phyloP scores from a whole-genome alignment of 2,113 vertebrate species.

The Menura novaehollandiae region DNA sequence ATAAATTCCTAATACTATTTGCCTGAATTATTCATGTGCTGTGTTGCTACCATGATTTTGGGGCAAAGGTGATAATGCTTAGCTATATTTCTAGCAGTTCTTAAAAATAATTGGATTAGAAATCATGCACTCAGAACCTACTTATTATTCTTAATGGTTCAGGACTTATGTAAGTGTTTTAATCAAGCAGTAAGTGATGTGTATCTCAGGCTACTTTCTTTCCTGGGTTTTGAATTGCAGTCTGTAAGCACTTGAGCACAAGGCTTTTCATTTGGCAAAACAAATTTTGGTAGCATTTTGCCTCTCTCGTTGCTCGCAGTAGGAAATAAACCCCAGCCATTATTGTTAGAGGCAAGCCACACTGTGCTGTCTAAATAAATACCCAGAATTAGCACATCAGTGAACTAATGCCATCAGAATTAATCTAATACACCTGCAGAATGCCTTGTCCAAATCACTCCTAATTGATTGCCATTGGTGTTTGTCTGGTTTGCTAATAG shows the following conservation, averaged over 20 bases:
- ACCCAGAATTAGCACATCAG: constrained; percentile 10
- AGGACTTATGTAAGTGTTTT: constrained; percentile 44
- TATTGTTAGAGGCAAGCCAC: background rate
- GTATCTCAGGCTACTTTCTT: background rate
- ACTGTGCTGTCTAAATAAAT: constrained; percentile 21
- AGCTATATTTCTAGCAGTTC: constrained; percentile 12
- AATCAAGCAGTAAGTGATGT: constrained; percentile 51
- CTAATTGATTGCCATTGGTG: constrained; percentile 46
- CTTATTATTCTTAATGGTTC: constrained; percentile 51
- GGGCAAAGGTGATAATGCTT: constrained; percentile 31
- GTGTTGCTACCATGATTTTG: background rate
- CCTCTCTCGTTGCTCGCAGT: background rate
- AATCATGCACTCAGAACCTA: constrained; percentile 17
- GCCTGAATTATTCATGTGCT: constrained; percentile 48
- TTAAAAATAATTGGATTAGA: constrained; percentile 62
- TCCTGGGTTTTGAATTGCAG: constrained; percentile 6
- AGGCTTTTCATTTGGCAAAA: constrained; percentile 29
- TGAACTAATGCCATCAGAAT: constrained; percentile 23
- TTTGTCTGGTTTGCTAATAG: background rate
- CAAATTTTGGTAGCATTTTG: background rate
- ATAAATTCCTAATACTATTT: background rate
- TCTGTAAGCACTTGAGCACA: background rate
- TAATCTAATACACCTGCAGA: constrained; percentile 48
- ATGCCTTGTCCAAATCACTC: background rate
- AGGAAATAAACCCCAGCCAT: background rate